phyloP scores from a whole-genome alignment of 53 echinoderm and acorn worm species.

The Holothuria scabra region DNA sequence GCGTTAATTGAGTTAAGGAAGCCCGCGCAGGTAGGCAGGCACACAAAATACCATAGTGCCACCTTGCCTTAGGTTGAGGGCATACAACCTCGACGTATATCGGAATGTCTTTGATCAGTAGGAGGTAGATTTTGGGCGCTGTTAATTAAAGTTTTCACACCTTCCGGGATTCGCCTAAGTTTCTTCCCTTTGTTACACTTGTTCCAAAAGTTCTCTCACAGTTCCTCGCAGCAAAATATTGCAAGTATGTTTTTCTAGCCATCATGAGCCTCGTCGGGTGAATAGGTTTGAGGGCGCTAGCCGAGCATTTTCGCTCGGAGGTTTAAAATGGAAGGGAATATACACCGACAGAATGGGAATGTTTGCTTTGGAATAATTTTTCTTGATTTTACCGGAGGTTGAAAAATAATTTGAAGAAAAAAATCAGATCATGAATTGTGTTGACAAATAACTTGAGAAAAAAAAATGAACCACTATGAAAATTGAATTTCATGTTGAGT shows the following conservation, averaged over 20 bases:
- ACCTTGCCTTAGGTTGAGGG: constrained; percentile 34
- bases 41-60: constrained; percentile 32
- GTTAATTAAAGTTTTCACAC: constrained; percentile 49
- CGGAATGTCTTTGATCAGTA: constrained; percentile 39
- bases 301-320: constrained; percentile 17
- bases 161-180: constrained; percentile 25
- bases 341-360: neutral
- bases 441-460: too few relatives aligned
- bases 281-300: constrained; percentile 7
- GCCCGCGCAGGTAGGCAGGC: neutral
- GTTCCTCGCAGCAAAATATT: constrained; percentile 40
- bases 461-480: too few relatives aligned
- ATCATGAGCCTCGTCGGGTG: constrained; percentile 13
- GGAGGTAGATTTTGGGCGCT: constrained; percentile 31
- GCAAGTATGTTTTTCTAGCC: constrained; percentile 49
- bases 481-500: too few relatives aligned
- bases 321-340: neutral
- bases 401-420: constrained; percentile 27
- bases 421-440: constrained; percentile 1
- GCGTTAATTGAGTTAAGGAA: constrained; percentile 51
- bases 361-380: constrained; percentile 39
- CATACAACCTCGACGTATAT: neutral
- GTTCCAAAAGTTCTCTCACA: constrained; percentile 4
- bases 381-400: constrained; percentile 46
- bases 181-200: constrained; percentile 45